Percentiles rank a stretch among this genome's conserved stretches.
phyloP scores from a whole-genome alignment of 1,140 invertebrate species.

The Atta cephalotes region DNA sequence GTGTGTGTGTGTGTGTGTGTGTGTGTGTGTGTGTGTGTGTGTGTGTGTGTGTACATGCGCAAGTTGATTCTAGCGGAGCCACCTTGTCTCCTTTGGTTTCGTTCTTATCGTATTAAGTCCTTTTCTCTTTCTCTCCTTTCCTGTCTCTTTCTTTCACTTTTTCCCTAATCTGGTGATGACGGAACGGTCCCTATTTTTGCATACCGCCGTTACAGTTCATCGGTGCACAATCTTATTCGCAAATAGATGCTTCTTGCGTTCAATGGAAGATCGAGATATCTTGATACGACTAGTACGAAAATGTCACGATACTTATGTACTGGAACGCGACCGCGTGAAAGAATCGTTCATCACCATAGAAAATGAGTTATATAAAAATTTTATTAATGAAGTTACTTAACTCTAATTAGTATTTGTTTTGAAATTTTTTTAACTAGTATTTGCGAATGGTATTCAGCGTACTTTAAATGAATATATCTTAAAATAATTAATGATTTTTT shows the following conservation, averaged over 20 bases:
- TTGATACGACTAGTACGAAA: neutral
- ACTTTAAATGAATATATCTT: too few relatives aligned
- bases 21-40: slow-evolving; percentile 40
- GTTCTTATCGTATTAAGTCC: slow-evolving; percentile 60
- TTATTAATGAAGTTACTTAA: neutral
- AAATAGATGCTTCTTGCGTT: slow-evolving; percentile 1
- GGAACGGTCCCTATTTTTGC: slow-evolving; percentile 25
- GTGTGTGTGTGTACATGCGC: slow-evolving; percentile 76
- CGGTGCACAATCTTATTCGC: neutral
- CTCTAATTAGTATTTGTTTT: too few relatives aligned
- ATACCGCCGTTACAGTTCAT: neutral
- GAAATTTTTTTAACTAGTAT: too few relatives aligned
- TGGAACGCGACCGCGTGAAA: neutral
- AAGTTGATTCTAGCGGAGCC: slow-evolving; percentile 78
- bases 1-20: slow-evolving; percentile 1
- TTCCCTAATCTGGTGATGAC: neutral
- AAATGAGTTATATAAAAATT: neutral
- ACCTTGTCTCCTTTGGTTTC: slow-evolving; percentile 62
- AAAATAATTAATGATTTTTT: too few relatives aligned
- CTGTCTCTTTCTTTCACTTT: slow-evolving; percentile 36
- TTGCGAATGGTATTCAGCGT: too few relatives aligned
- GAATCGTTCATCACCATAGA: neutral
- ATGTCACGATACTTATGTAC: neutral
- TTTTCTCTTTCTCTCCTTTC: neutral
- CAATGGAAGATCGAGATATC: neutral